Evolutionary conservation across 2,797 vertebrate species (phyloP).

Genomic region (Gallinago nigripennis): DNA sequence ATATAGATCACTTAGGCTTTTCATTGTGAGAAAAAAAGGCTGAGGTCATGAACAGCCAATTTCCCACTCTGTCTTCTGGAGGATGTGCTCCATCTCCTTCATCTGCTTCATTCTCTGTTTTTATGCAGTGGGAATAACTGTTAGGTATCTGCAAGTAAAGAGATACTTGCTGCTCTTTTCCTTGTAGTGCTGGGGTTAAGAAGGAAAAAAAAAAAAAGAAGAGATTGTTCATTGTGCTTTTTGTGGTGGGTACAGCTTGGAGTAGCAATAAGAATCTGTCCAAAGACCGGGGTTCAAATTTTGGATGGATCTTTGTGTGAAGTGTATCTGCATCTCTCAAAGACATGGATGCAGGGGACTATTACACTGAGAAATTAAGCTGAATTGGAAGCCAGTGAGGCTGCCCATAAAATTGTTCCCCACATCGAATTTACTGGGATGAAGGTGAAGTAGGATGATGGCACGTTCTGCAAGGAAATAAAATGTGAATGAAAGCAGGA

Average conservation of each 20-base stretch:
- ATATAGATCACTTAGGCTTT: neutral
- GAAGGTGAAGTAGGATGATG: neutral
- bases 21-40: neutral
- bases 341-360: neutral
- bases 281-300: neutral
- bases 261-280: neutral
- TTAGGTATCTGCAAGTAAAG: neutral
- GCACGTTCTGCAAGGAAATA: neutral
- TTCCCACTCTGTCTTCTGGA: neutral
- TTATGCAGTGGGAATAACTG: neutral
- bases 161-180: neutral
- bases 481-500: conserved; percentile 43
- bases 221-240: neutral
- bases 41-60: neutral
- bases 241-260: neutral
- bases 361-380: neutral
- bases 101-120: neutral
- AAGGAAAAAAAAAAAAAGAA: neutral
- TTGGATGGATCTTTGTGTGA: neutral
- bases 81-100: neutral
- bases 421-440: neutral
- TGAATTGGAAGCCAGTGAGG: neutral
- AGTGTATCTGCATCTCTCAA: neutral
- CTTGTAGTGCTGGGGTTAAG: neutral
- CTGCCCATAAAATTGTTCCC: neutral